Conservation (phyloP, 1,140 invertebrate species). For the Drosophila navojoa region DNA sequence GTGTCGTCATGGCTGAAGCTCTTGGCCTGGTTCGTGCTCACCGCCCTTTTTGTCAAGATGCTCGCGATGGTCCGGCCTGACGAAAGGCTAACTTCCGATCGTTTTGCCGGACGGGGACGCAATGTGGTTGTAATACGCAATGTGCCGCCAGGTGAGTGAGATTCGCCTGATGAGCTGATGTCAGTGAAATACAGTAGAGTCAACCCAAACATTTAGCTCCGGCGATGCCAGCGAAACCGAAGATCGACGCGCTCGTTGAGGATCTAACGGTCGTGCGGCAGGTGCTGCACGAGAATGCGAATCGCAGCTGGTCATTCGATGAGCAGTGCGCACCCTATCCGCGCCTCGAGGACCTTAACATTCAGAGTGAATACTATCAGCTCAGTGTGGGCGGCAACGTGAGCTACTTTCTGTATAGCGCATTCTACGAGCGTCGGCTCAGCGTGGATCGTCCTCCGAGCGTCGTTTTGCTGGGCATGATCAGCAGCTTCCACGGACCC, state of each 20-base stretch:
- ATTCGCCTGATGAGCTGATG: neutral
- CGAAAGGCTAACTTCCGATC: too few species aligned
- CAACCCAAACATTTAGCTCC: neutral
- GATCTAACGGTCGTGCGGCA: constrained; percentile 18
- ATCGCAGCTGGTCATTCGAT: constrained; percentile 13
- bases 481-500: constrained; percentile 90
- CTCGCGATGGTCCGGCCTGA: neutral
- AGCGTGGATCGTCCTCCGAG: constrained; percentile 89
- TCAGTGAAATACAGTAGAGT: neutral
- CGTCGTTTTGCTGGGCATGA: constrained; percentile 93
- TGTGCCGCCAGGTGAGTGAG: constrained; percentile 3
- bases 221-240: neutral
- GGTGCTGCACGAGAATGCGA: constrained; percentile 23
- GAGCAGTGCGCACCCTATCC: constrained; percentile 51
- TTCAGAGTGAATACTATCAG: constrained; percentile 34
- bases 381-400: neutral
- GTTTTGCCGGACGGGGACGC: neutral
- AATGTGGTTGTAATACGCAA: neutral
- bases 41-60: neutral
- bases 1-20: constrained; percentile 12
- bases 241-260: neutral
- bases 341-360: constrained; percentile 24
- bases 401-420: constrained; percentile 75
- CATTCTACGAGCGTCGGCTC: constrained; percentile 92
- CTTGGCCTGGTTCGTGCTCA: constrained; percentile 23